Evolutionary conservation across 2,797 vertebrate genomes (phyloP), one percentile per base, ranked within the genome.

Genomic region (Urophycis tenuis): DNA sequence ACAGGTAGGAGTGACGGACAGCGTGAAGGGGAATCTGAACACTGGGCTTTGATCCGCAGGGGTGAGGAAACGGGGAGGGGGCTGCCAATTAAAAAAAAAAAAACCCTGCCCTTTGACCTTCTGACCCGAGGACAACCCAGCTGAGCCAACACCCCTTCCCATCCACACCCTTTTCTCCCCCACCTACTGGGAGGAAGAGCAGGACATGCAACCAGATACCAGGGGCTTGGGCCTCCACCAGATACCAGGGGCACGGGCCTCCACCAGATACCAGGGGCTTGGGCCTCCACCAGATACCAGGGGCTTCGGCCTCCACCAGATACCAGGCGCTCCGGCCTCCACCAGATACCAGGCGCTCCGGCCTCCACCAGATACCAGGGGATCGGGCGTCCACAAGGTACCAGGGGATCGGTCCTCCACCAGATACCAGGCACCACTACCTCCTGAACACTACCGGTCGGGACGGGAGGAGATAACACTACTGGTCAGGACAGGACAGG

Each of bases 21-120:
- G 60, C 81, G 81, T n/a, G n/a, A 29, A 32, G 80, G 60, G 60
- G 60, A 60, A 67, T 67, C 60, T 25, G n/a, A 67, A 89, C 86
- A 87, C 78, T 86, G 31, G 75, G 78, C 89, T 93, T 92, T 93
- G 89, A 93, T 91, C 89, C 87, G 74, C 77, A 76, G 74, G 75
- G 60, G 60, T 81, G 86, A 85, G 85, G 83, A 83, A 88, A 86
- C 4, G 60, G 25, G 60, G 17, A 22, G 19, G 49, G 49, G 49
- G 22, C 5, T 76, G 82, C 77, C 80, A 88, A 86, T 91, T 90
- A 91, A 91, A 17, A 12, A 22, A 90, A 91, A 91, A 17, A 12
- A 22, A 25, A 60, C 0, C 25, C 9, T 67, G 60, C 60, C 60
- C 60, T 67, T 67, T 29, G 25, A 67, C 60, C 60, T 67, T 14